Evolutionary conservation across 1,140 invertebrate genomes (phyloP), one percentile per base, ranked within the genome.

Genomic region (Lutraria rhynchaena): DNA sequence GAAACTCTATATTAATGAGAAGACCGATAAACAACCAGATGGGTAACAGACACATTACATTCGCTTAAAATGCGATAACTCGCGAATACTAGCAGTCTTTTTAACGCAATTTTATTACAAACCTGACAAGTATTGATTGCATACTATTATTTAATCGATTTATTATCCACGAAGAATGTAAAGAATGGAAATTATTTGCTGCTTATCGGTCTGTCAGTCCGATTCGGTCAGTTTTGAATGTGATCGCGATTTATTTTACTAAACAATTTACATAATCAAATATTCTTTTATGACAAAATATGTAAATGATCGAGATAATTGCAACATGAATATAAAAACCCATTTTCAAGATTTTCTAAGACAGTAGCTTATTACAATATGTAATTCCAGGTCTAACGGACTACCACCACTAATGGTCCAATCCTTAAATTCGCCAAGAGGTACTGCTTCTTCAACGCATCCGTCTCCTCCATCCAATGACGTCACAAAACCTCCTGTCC

Each of bases 1-100:
- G 76, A 70, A 69, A 58, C 29, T 69, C 13, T 80, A 80, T 22
- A 51, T 49, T 4, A 80, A 33, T 22, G 53, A 80, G 0, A 67
- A 35, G 31, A 35, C 24, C 1, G 60, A n/a, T 13, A 63, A 37
- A 51, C 65, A 33, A 24, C 3, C 22, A 27, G 44, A 69, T 55
- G n/a, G 17, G 51, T 70, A 53, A 70, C n/a, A n/a, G n/a, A n/a
- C n/a, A n/a, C n/a, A n/a, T n/a, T n/a, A n/a, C n/a, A n/a, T n/a
- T n/a, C n/a, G n/a, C n/a, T n/a, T n/a, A n/a, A n/a, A n/a, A n/a
- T n/a, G n/a, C n/a, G n/a, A n/a, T n/a, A n/a, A n/a, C n/a, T n/a
- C n/a, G n/a, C n/a, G n/a, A n/a, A n/a, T n/a, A n/a, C n/a, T n/a
- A n/a, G n/a, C n/a, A n/a, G n/a, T n/a, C n/a, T n/a, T n/a, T n/a